A percentile compares a stretch with the other conserved stretches of the same genome.
Conservation (phyloP, 1,140 invertebrate species). For the Proctacanthus coquilletti region DNA sequence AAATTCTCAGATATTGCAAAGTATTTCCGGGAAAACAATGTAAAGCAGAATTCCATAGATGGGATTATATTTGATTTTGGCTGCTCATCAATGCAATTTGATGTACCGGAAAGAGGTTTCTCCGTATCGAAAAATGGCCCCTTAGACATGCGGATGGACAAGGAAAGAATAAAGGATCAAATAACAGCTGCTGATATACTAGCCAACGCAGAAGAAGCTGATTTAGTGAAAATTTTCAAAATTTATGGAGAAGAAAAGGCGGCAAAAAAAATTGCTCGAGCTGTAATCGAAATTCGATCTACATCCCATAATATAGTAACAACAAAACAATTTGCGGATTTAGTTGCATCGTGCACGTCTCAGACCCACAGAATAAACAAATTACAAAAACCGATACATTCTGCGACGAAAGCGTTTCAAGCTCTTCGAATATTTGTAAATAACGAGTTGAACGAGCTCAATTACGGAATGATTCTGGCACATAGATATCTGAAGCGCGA, state of each 20-base stretch:
- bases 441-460: slow-evolving; percentile 92
- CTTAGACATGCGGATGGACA: slow-evolving; percentile 94
- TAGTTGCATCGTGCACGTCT: slow-evolving; percentile 52
- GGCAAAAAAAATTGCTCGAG: slow-evolving; percentile 72
- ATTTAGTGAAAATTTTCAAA: slow-evolving; percentile 71
- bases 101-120: slow-evolving; percentile 68
- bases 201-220: slow-evolving; percentile 55
- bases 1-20: slow-evolving; percentile 72
- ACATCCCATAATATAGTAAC: slow-evolving; percentile 63
- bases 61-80: slow-evolving; percentile 86
- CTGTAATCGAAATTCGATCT: slow-evolving; percentile 75
- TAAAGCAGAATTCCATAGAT: slow-evolving; percentile 55
- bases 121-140: slow-evolving; percentile 67
- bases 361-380: slow-evolving; percentile 48
- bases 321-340: slow-evolving; percentile 65
- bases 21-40: slow-evolving; percentile 41
- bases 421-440: slow-evolving; percentile 92
- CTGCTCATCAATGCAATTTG: slow-evolving; percentile 93
- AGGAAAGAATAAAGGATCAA: slow-evolving; percentile 44
- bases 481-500: slow-evolving; percentile 57
- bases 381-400: slow-evolving; percentile 56
- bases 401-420: slow-evolving; percentile 87
- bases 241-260: slow-evolving; percentile 83
- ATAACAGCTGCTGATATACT: slow-evolving; percentile 78
- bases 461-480: slow-evolving; percentile 71